Conservation (phyloP, 64 coral and sea anemone species). For the Montipora sp. region DNA sequence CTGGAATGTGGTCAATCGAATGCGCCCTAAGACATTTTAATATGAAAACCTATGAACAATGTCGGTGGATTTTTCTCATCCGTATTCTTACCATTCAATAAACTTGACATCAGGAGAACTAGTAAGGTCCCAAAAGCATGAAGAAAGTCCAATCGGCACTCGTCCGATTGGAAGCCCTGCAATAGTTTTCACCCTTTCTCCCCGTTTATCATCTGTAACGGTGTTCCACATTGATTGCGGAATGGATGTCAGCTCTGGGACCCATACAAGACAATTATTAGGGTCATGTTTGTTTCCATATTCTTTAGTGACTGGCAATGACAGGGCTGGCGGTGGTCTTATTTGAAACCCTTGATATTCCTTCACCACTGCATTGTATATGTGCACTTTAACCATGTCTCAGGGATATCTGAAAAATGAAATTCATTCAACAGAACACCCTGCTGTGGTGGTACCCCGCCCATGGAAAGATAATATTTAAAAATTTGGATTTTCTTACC, state of each 20-base stretch:
- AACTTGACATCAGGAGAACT: slow-evolving; percentile 13
- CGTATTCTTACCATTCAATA: slow-evolving; percentile 40
- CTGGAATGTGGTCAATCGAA: too few species aligned
- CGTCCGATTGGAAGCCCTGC: slow-evolving; percentile 46
- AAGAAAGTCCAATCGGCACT: slow-evolving; percentile 32
- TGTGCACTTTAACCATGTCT: not conserved
- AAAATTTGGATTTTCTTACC: not conserved
- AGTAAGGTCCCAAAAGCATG: slow-evolving; percentile 20
- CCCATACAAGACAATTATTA: too few species aligned
- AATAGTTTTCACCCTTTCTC: slow-evolving; percentile 53
- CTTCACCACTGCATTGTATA: slow-evolving; percentile 55
- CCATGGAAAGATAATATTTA: not conserved
- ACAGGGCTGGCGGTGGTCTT: not conserved
- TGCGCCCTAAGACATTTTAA: not conserved
- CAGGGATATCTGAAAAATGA: not conserved
- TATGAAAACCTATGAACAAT: not conserved
- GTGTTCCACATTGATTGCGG: slow-evolving; percentile 15
- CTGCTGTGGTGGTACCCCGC: not conserved
- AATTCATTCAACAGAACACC: not conserved
- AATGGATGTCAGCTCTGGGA: not conserved
- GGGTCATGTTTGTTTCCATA: not conserved
- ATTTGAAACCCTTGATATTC: slow-evolving; percentile 65
- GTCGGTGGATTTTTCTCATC: not conserved
- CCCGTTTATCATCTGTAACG: slow-evolving; percentile 40
- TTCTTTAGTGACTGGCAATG: slow-evolving; percentile 37